A percentile compares a stretch with the other conserved stretches of the same genome.
phyloP scores from a whole-genome alignment of 2,113 vertebrate genomes.

The Perca fluviatilis region DNA sequence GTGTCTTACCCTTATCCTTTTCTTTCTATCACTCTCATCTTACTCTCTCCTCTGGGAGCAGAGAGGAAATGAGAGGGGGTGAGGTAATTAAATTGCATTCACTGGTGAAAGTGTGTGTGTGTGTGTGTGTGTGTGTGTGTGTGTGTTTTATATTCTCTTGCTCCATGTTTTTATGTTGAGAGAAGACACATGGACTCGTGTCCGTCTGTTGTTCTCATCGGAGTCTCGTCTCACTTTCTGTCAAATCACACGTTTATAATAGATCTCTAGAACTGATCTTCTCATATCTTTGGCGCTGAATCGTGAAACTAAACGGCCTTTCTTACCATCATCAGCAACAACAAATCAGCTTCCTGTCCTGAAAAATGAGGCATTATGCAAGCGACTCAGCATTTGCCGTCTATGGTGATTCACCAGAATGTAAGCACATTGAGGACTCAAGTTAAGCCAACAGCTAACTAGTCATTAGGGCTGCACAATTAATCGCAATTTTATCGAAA shows the following conservation, averaged over 20 bases:
- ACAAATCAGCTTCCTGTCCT: no score
- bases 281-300: neutral
- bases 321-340: neutral
- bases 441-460: no score
- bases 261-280: neutral
- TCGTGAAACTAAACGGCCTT: neutral
- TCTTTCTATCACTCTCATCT: no score
- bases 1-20: no score
- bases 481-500: no score
- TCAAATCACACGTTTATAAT: neutral
- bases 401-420: neutral
- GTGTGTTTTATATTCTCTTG: no score
- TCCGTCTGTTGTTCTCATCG: neutral
- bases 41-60: no score
- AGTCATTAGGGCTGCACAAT: no score
- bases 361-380: neutral
- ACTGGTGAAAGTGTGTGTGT: neutral
- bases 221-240: neutral
- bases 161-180: neutral
- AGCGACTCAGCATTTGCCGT: neutral
- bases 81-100: no score
- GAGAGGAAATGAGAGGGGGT: no score
- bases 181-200: neutral
- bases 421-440: no score
- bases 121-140: neutral